Conservation (phyloP, 30 jellyfish, hydroid and myxozoan genomes). For the Cassiopea xamachana region DNA sequence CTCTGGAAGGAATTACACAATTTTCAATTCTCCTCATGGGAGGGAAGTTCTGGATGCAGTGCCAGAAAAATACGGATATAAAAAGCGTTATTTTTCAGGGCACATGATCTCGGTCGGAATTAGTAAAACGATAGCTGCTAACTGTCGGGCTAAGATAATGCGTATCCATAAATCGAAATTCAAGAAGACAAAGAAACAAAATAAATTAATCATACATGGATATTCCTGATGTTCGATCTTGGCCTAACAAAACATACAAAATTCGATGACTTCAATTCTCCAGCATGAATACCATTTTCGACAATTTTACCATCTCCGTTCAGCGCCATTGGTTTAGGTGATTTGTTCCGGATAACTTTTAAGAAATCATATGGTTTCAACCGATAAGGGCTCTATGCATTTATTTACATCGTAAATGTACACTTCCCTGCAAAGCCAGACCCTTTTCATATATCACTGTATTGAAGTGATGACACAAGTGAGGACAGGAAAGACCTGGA, state of each 20-base stretch:
- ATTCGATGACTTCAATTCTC: constrained; percentile 48
- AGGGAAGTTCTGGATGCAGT: too few species aligned
- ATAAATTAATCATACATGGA: not conserved
- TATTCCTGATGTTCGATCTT: constrained; percentile 1
- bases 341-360: not conserved
- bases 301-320: not conserved
- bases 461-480: not conserved
- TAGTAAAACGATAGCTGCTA: too few species aligned
- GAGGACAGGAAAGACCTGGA: not conserved
- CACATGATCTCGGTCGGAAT: too few species aligned
- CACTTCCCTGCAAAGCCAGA: not conserved
- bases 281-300: constrained; percentile 8
- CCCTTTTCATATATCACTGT: not conserved
- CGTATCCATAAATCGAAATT: too few species aligned
- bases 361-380: not conserved
- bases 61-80: too few species aligned
- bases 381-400: not conserved
- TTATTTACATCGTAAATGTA: not conserved
- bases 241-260: constrained; percentile 51
- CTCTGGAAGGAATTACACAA: too few species aligned
- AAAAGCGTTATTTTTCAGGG: too few species aligned
- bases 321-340: constrained; percentile 20
- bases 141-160: too few species aligned
- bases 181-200: too few species aligned
- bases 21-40: too few species aligned